phyloP scores from a whole-genome alignment of 2,888 invertebrate genomes.

The Tipula helvola region DNA sequence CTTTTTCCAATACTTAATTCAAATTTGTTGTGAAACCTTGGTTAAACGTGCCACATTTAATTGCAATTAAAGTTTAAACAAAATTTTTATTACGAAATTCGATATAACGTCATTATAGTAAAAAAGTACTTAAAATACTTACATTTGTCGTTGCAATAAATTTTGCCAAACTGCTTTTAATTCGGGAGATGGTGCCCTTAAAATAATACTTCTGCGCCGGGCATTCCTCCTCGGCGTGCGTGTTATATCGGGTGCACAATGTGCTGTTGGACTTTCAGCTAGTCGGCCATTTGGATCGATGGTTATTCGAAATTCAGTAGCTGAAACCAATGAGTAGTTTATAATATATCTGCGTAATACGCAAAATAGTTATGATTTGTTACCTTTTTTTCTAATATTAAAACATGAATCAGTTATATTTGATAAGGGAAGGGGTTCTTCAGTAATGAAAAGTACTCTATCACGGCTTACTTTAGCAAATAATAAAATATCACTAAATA shows the following conservation, averaged over 20 bases:
- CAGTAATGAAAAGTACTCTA: constrained; percentile 74
- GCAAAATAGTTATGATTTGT: no score
- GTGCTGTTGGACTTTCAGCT: constrained; percentile 61
- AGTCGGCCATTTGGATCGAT: constrained; percentile 49
- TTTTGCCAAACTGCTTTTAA: constrained; percentile 86
- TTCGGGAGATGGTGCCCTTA: constrained; percentile 71
- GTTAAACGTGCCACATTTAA: no score
- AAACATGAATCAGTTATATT: constrained; percentile 75
- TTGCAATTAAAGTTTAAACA: no score
- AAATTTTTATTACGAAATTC: no score
- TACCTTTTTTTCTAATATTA: constrained; percentile 69
- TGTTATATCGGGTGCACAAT: constrained; percentile 53
- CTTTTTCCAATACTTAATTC: no score
- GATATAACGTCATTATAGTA: no score
- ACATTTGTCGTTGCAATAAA: constrained; percentile 77
- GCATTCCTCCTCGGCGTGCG: constrained; percentile 50
- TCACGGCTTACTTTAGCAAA: constrained; percentile 80
- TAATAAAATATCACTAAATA: constrained; percentile 72
- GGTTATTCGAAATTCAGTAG: constrained; percentile 73
- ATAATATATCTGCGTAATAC: constrained; percentile 23
- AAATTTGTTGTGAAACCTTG: no score
- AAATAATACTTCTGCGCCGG: constrained; percentile 53
- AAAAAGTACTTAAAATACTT: constrained; percentile 28
- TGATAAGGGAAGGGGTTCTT: constrained; percentile 67
- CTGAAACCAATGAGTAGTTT: constrained; percentile 32